Percentiles rank a stretch among this genome's conserved stretches.
These are phyloP conservation scores for Nibea albiflora DNA, from an alignment of 2,113 vertebrate genomes.

Conservation along the genomic window DNA sequence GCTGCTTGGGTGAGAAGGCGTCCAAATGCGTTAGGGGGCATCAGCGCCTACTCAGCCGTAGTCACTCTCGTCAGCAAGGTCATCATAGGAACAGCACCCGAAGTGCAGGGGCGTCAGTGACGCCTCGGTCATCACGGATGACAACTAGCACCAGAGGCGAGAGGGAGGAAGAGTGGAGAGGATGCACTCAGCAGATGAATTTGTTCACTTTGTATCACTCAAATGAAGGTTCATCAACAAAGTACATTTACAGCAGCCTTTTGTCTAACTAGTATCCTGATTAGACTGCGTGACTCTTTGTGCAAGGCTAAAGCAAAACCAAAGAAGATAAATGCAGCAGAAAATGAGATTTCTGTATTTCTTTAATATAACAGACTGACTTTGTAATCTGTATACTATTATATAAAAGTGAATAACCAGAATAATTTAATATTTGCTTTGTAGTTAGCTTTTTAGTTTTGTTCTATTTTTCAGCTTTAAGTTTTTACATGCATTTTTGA, in stretches of 20 bases:
- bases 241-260: neutral
- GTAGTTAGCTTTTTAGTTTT: too few relatives aligned
- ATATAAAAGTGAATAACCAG: neutral
- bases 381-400: neutral
- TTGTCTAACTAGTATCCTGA: neutral
- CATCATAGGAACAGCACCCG: constrained; percentile 49
- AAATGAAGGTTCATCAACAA: constrained; percentile 11
- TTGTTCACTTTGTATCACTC: constrained; percentile 21
- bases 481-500: neutral
- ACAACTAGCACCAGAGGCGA: constrained; percentile 63
- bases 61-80: constrained; percentile 71
- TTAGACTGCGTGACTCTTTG: neutral
- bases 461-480: neutral
- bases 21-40: constrained; percentile 51
- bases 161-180: constrained; percentile 17
- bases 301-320: neutral
- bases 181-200: constrained; percentile 29
- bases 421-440: neutral
- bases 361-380: neutral
- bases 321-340: neutral
- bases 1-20: constrained; percentile 26
- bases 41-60: constrained; percentile 54
- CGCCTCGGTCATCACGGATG: constrained; percentile 49
- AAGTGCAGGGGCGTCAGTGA: constrained; percentile 49
- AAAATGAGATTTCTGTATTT: neutral